Percentiles rank a stretch among this genome's conserved stretches.
phyloP scores from a whole-genome alignment of 1,140 invertebrate genomes.

The Zaprionus ornatus region DNA sequence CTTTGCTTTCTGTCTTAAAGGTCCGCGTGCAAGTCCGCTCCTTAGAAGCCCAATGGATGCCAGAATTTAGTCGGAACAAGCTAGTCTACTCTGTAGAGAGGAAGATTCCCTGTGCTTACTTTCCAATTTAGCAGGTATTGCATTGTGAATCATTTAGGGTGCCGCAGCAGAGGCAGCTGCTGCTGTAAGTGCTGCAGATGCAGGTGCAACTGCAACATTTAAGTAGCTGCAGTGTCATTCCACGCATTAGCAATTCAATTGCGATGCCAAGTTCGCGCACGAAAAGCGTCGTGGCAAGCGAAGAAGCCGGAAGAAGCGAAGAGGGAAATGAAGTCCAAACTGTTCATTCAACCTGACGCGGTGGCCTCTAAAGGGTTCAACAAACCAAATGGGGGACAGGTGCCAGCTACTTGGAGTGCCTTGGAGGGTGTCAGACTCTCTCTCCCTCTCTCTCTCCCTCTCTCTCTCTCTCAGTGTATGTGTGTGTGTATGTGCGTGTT shows the following conservation, averaged over 20 bases:
- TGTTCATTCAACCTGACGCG: constrained; percentile 27
- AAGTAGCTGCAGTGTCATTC: constrained; percentile 40
- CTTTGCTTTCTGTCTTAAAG: neutral
- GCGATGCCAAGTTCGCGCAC: constrained; percentile 25
- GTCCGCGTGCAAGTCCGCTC: neutral
- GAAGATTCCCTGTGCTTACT: neutral
- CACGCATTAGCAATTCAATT: constrained; percentile 61
- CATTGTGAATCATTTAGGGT: constrained; percentile 16
- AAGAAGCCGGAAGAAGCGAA: neutral
- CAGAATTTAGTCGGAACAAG: neutral
- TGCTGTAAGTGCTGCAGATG: neutral
- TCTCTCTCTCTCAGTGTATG: constrained; percentile 1
- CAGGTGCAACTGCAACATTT: constrained; percentile 42
- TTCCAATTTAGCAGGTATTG: constrained; percentile 2
- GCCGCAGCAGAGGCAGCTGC: neutral
- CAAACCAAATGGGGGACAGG: constrained; percentile 38
- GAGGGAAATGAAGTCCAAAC: constrained; percentile 57
- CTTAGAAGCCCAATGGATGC: neutral
- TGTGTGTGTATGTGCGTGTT: constrained; percentile 15
- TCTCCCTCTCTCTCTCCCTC: neutral
- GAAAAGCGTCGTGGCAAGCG: neutral
- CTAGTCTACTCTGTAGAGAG: neutral
- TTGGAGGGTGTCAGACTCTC: neutral
- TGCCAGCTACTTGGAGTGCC: constrained; percentile 16
- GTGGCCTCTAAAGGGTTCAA: constrained; percentile 37